These are phyloP conservation scores for Gymnosoma rotundatum DNA, from an alignment of 2,888 invertebrate genomes.

Conservation along the genomic window DNA sequence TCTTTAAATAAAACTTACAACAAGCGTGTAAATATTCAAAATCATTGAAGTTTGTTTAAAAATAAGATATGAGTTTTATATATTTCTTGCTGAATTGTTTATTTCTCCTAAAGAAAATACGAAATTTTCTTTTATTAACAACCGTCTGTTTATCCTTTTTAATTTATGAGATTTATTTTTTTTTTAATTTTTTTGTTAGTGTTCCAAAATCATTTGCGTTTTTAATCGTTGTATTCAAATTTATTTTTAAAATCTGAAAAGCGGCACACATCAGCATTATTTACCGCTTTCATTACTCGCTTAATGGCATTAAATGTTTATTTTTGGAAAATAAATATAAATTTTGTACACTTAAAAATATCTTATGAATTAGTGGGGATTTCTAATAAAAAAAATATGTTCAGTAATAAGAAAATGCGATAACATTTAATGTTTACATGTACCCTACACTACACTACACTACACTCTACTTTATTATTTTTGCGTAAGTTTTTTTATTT, in stretches of 20 bases:
- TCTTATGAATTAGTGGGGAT: background rate
- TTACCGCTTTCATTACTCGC: conserved; percentile 10
- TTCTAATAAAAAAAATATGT: background rate
- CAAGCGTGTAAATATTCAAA: no score
- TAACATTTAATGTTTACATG: background rate
- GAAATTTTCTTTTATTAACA: no score
- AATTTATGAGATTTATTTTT: no score
- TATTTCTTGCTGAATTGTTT: no score
- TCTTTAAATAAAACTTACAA: background rate
- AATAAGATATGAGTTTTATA: no score
- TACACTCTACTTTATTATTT: no score
- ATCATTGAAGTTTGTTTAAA: no score
- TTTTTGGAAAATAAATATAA: conserved; percentile 27
- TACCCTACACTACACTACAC: background rate
- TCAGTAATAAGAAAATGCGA: background rate
- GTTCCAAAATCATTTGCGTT: conserved; percentile 8
- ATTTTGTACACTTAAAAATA: background rate
- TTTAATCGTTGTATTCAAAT: conserved; percentile 16
- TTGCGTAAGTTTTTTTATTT: no score
- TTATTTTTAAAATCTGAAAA: conserved; percentile 36
- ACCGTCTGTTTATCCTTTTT: no score
- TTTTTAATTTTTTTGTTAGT: no score
- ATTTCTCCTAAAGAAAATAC: no score
- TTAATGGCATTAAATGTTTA: conserved; percentile 6
- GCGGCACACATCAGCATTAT: conserved; percentile 2